Base-by-base conservation (phyloP, 2,888 invertebrate species). In the Sinodicranocentrus sp. region DNA sequence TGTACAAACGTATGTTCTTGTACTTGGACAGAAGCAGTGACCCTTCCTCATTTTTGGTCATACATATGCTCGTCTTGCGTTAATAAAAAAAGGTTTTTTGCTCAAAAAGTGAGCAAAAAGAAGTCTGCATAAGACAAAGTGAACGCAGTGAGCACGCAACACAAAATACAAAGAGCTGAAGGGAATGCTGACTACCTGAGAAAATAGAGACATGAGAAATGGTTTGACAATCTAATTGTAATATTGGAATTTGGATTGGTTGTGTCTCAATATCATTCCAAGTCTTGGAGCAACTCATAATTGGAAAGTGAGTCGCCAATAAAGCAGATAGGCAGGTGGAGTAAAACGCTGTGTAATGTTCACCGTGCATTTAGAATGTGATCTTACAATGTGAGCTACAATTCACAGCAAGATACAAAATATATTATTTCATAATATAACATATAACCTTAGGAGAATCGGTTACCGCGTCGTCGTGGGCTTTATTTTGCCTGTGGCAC, bases 41-140 rank as follows among this genome's bases (percentile, higher is more conserved):
- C 78, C 78, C 78, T 78, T 78, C 70, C 70, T 61, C 43, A 19
- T 70, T 68, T 70, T 26, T 68, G 25, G 21, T 57, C 78, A 39
- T 23, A 13, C 23, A 8, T n/a, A 59, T 23, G 59, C 52, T 13
- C 52, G n/a, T 52, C 10, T 13, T 3, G 13, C 3, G 17, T 13
- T 5, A n/a, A 65, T 44, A 63, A 73, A 15, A 65, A 75, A 75
- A 72, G 65, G 52, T 26, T 44, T 52, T 52, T 63, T 52, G 39
- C 52, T 65, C 63, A 43, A 25, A 23, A 63, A 17, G 52, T 52
- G 52, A 63, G 48, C 28, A 52, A 75, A 65, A 21, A 21, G 23
- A 25, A 17, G 33, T 52, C 48, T 75, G 63, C 33, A 65, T 5
- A 2, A 28, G 52, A 17, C n/a, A n/a, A 17, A 28, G 33, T 33